Evolutionary conservation across 2,797 vertebrate species (phyloP), one percentile per base, ranked within the genome.

Genomic region (Perodicticus potto): DNA sequence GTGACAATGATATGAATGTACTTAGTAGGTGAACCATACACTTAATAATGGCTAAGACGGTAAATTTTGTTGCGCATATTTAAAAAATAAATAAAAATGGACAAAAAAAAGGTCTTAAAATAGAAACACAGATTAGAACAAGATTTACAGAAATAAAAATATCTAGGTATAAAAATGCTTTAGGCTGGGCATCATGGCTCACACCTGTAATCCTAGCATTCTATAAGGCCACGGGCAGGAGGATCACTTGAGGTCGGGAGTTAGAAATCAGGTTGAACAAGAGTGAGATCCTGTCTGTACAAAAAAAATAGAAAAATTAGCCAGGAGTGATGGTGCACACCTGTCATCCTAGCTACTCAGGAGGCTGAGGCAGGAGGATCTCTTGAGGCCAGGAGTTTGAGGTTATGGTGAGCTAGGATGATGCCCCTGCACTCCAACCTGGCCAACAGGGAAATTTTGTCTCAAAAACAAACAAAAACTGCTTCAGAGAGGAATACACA

Each of bases 91-190:
- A 55, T 76, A 73, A 84, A 95, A 96, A 20, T 32, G 5, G 57
- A 43, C 10, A 45, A 89, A 12, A 43, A 61, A 89, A 59, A 76
- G 1, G 12, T 43, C 78, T 84, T 67, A 67, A 57, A 95, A 93
- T 40, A 27, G 27, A 78, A 96, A 69, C 3, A 49, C 34, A 34
- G 23, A 76, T 25, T 67, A 81, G 14, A 81, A 69, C n/a, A 69
- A 82, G 32, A 22, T 37, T 74, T 82, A 83, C 96, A 84, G 85
- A 96, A 57, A 93, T 82, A 57, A 93, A 81, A 88, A 73, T 19
- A 67, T n/a, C 69, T 86, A 69, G 19, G 16, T 91, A 82, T 84
- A 53, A 85, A 90, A 93, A 73, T 37, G 45, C 53, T 82, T 20
- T 73, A 27, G 14, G 34, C 34, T 70, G 32, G 65, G 32, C 0